Evolutionary conservation across 2,888 invertebrate genomes (phyloP).

Genomic region (Sussaba pulchella): DNA sequence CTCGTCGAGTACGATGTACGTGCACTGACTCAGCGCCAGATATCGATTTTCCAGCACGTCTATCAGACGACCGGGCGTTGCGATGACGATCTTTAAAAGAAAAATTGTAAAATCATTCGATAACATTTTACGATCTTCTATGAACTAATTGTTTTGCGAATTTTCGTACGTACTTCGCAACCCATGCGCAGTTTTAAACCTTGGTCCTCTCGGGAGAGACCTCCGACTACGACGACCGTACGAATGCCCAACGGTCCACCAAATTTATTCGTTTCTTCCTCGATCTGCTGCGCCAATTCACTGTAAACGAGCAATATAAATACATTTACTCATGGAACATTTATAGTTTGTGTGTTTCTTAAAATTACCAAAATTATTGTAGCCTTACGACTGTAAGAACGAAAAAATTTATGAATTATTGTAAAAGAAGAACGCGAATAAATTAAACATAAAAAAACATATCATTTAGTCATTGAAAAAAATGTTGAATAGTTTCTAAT

Average conservation of each 20-base stretch:
- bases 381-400: too few relatives aligned
- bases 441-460: too few relatives aligned
- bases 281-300: slow-evolving; percentile 99
- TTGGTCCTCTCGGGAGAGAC: slow-evolving; percentile 98
- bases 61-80: slow-evolving; percentile 99
- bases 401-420: too few relatives aligned
- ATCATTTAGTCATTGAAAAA: too few relatives aligned
- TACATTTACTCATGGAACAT: too few relatives aligned
- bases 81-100: slow-evolving; percentile 94
- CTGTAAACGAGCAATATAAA: slow-evolving; percentile 83
- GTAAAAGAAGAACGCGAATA: too few relatives aligned
- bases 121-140: not conserved
- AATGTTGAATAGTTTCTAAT: too few relatives aligned
- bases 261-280: slow-evolving; percentile 99
- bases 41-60: slow-evolving; percentile 99
- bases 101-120: not conserved
- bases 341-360: too few relatives aligned
- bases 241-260: slow-evolving; percentile 96
- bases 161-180: slow-evolving; percentile 90
- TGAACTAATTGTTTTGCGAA: not conserved
- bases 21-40: slow-evolving; percentile 97
- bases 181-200: slow-evolving; percentile 98
- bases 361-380: too few relatives aligned
- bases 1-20: slow-evolving; percentile 98
- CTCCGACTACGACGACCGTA: slow-evolving; percentile 99